phyloP scores from a whole-genome alignment of 1,140 invertebrate species.

The Philotrypesis tridentata region DNA sequence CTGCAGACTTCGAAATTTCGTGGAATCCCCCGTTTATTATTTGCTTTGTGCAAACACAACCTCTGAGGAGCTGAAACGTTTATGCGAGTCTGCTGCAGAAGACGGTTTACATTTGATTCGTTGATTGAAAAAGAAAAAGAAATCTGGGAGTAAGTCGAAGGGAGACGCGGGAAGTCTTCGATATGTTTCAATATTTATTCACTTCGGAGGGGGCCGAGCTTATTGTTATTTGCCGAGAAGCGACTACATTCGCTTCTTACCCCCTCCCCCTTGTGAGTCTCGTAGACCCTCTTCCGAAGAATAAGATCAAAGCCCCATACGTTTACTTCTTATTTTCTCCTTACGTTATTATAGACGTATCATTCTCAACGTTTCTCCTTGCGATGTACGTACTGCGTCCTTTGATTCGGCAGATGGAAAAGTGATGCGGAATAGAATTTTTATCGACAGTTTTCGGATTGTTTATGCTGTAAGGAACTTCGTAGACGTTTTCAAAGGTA shows the following conservation, averaged over 20 bases:
- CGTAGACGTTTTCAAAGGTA: background rate
- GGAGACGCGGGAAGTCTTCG: background rate
- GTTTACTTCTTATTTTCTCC: background rate
- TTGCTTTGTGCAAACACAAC: no score
- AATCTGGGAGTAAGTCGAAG: background rate
- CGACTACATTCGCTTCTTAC: conserved; percentile 26
- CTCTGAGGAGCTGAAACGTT: no score
- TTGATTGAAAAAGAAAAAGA: conserved; percentile 50
- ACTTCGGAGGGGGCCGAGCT: background rate
- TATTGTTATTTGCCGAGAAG: conserved; percentile 1
- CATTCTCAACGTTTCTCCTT: background rate
- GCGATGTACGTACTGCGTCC: background rate
- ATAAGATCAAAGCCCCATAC: background rate
- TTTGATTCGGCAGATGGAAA: background rate
- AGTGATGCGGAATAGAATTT: background rate
- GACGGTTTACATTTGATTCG: conserved; percentile 38
- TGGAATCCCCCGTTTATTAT: no score
- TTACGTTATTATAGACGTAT: background rate
- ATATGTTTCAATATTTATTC: background rate
- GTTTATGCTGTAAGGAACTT: background rate
- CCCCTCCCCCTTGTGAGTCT: conserved; percentile 10
- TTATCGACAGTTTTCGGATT: background rate
- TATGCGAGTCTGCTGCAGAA: background rate
- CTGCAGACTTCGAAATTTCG: no score
- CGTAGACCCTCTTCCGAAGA: background rate